Conservation (phyloP, 2,797 vertebrate genomes). For the Oreortyx pictus region DNA sequence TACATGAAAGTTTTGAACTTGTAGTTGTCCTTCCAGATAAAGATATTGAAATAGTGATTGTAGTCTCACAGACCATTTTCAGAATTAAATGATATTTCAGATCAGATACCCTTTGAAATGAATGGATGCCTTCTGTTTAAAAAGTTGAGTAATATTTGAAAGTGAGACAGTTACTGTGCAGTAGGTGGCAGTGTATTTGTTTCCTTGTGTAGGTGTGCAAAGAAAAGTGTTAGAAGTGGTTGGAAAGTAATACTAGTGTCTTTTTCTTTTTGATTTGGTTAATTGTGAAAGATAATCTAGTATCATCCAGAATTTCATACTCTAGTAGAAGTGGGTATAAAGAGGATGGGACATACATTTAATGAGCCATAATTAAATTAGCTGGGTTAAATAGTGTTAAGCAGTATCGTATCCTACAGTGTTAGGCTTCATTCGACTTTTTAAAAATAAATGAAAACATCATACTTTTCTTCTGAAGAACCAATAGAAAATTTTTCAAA, state of each 20-base stretch:
- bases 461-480: not conserved
- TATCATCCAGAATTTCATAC: not conserved
- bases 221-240: not conserved
- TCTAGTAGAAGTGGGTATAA: not conserved
- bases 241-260: not conserved
- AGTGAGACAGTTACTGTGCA: not conserved
- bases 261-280: not conserved
- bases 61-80: not conserved
- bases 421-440: not conserved
- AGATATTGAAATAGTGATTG: not conserved
- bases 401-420: not conserved
- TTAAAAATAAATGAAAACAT: not conserved
- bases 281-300: not conserved
- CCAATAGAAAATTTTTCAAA: no score
- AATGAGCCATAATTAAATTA: not conserved
- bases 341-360: not conserved
- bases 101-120: not conserved
- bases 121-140: not conserved
- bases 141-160: not conserved
- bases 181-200: fast-evolving
- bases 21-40: not conserved
- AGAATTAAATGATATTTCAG: not conserved
- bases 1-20: not conserved
- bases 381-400: not conserved
- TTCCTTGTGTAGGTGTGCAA: not conserved